Conservation (phyloP, 2,113 vertebrate genomes). For the Myxocyprinus asiaticus region DNA sequence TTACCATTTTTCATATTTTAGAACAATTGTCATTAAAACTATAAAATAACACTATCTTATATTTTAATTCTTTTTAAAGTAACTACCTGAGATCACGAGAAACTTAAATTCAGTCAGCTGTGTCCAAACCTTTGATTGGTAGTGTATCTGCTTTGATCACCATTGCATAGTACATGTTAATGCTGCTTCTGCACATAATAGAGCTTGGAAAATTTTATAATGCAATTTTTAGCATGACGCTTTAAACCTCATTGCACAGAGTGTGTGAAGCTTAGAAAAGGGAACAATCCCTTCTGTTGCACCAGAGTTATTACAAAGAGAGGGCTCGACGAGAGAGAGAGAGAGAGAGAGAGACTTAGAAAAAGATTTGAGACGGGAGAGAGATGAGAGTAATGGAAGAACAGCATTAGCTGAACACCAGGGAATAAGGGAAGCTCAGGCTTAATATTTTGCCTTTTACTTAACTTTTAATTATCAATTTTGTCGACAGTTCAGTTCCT, state of each 20-base stretch:
- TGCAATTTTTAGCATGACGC: neutral
- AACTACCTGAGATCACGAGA: no score
- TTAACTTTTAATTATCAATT: slow-evolving; percentile 62
- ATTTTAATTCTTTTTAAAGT: no score
- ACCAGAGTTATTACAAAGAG: slow-evolving; percentile 33
- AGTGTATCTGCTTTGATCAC: no score
- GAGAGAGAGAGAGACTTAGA: neutral
- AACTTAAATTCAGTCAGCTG: no score
- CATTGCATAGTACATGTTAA: no score
- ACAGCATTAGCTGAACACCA: slow-evolving; percentile 55
- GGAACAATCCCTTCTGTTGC: slow-evolving; percentile 34
- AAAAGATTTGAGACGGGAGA: slow-evolving; percentile 1
- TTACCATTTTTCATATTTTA: no score
- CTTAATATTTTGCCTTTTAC: slow-evolving; percentile 41
- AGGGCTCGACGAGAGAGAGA: neutral
- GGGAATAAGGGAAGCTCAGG: slow-evolving; percentile 40
- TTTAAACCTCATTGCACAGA: slow-evolving; percentile 11
- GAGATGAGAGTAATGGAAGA: slow-evolving; percentile 26
- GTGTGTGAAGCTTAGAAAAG: slow-evolving; percentile 34
- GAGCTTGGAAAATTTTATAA: no score
- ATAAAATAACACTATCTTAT: no score
- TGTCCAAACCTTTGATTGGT: no score
- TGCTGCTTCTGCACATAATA: no score
- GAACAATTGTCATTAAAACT: no score
- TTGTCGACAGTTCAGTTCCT: slow-evolving; percentile 56